Evolutionary conservation across 1,140 invertebrate genomes (phyloP).

Genomic region (Platyura marginata): DNA sequence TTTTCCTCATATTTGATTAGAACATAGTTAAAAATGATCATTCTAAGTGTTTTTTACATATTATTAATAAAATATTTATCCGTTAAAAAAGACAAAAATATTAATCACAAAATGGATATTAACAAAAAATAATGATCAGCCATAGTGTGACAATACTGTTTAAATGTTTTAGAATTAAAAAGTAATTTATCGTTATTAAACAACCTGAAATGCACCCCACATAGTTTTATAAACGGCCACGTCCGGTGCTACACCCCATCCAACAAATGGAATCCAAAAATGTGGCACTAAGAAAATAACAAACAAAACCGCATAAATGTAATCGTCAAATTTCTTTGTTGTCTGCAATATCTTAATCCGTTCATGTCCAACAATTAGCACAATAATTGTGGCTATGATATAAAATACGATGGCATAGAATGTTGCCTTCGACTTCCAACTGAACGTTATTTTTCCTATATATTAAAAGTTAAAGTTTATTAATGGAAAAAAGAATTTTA

Average conservation of each 20-base stretch:
- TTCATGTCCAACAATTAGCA: slow-evolving; percentile 34
- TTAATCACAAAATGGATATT: too few relatives aligned
- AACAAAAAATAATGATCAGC: too few relatives aligned
- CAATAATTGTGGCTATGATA: slow-evolving; percentile 28
- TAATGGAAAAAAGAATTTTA: neutral
- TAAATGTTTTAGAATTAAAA: too few relatives aligned
- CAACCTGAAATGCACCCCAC: slow-evolving; percentile 37
- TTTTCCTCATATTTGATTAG: too few relatives aligned
- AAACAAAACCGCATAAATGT: slow-evolving; percentile 40
- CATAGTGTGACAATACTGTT: too few relatives aligned
- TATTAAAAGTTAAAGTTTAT: slow-evolving; percentile 2
- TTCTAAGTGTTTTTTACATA: too few relatives aligned
- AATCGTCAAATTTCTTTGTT: slow-evolving; percentile 37
- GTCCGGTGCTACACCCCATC: slow-evolving; percentile 38
- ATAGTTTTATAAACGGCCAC: slow-evolving; percentile 41
- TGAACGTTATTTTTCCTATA: slow-evolving; percentile 33
- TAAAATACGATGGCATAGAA: slow-evolving; percentile 38
- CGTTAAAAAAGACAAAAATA: too few relatives aligned
- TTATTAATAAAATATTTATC: too few relatives aligned
- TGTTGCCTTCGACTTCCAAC: slow-evolving; percentile 32
- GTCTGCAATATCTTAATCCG: slow-evolving; percentile 31
- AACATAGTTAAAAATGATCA: too few relatives aligned
- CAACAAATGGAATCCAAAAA: slow-evolving; percentile 42
- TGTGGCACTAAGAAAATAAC: slow-evolving; percentile 38
- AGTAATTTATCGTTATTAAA: too few relatives aligned